Conservation (phyloP, 1,140 invertebrate species). For the Sarcophaga peregrina region DNA sequence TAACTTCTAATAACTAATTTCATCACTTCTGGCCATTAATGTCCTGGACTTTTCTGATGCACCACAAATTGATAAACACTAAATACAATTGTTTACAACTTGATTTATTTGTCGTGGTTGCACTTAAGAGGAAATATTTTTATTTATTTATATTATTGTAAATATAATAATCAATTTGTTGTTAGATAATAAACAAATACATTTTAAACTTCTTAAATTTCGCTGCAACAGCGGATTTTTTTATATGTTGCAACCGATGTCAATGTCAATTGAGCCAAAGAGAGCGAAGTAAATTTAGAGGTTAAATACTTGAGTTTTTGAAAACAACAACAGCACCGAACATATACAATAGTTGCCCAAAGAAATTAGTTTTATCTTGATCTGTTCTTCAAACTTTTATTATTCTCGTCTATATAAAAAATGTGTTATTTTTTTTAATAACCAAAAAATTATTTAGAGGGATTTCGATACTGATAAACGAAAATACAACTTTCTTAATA, state of each 20-base stretch:
- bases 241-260: neutral
- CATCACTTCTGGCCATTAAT: neutral
- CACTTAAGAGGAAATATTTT: neutral
- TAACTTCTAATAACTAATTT: neutral
- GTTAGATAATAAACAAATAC: conserved; percentile 10
- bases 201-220: neutral
- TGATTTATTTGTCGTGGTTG: neutral
- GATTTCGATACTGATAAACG: no score
- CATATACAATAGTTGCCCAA: neutral
- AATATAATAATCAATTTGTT: neutral
- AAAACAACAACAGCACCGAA: no score
- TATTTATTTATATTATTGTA: neutral
- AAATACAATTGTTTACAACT: no score
- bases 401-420: no score
- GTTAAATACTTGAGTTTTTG: neutral
- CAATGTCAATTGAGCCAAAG: neutral
- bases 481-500: no score
- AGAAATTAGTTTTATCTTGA: neutral
- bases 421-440: no score
- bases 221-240: neutral
- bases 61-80: no score
- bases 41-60: neutral
- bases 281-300: neutral
- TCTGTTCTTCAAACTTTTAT: neutral
- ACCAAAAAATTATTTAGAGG: no score